Base-by-base conservation (phyloP, 2,797 vertebrate species). In the Neosalanx taihuensis region DNA sequence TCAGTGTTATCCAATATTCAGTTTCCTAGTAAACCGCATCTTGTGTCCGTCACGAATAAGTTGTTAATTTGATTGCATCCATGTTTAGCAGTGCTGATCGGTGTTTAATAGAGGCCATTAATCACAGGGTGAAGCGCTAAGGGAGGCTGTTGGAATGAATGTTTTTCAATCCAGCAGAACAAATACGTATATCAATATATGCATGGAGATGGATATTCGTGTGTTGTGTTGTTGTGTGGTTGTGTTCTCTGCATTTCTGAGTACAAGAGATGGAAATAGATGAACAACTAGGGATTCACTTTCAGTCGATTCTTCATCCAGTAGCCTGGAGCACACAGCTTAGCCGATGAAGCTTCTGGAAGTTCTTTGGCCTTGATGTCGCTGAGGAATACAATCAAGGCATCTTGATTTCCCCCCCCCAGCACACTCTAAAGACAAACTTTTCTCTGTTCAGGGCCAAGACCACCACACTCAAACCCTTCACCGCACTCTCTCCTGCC, bases 51-150 rank as follows among this genome's bases (percentile, higher is more conserved):
- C 80, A 65, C 33, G 53, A 46, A 20, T 61, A 62, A 76, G 56
- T 70, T 77, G 76, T 64, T 80, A 70, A 76, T 84, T 81, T 81
- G 78, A 86, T 80, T 83, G 78, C 61, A 72, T 72, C 70, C 85
- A 80, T 80, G 74, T 84, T 86, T 79, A 83, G 72, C 46, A 18
- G 65, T 69, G 59, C 68, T 79, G 79, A 88, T 71, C 35, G 68
- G 70, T 80, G 41, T 87, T 87, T 90, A 89, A 91, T 90, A 89
- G 83, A 70, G 68, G 61, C 69, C 72, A 85, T 92, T 87, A 90
- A 90, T 92, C 88, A 87, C 67, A 70, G 1, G 0, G 65, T 35
- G 10, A 46, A 46, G 67, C 64, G 60, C 41, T 13, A 15, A 76
- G 72, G 30, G 46, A 26, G 57, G 31, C 57, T 49, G 18, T n/a